phyloP scores from a whole-genome alignment of 2,113 vertebrate species.

The Ophthalmolycus amberensis region DNA sequence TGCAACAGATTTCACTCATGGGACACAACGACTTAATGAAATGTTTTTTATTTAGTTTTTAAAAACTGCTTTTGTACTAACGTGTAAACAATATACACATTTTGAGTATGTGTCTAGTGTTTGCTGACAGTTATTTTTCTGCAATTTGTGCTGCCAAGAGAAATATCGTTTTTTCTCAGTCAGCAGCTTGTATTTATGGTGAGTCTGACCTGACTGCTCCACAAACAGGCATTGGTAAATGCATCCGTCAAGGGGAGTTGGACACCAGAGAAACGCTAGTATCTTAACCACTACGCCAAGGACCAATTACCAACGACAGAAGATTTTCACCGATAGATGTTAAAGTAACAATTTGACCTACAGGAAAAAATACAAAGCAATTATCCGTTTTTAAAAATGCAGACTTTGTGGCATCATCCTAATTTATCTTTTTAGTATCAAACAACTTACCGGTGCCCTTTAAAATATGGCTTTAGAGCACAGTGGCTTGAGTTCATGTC shows the following conservation, averaged over 20 bases:
- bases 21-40: background rate
- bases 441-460: background rate
- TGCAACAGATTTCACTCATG: background rate
- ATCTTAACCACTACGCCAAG: background rate
- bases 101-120: background rate
- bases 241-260: background rate
- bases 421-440: background rate
- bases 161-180: background rate
- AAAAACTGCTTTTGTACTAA: background rate
- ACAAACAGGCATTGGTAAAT: background rate
- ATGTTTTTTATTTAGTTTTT: background rate
- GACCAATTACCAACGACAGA: background rate
- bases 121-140: slow-evolving; percentile 7
- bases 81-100: background rate
- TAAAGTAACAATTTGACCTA: too few species aligned
- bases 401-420: background rate
- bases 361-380: background rate
- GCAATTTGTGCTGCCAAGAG: slow-evolving; percentile 1
- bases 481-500: background rate
- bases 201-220: background rate
- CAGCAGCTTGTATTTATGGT: slow-evolving; percentile 25
- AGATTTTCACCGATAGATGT: background rate
- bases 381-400: background rate
- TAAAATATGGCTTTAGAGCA: background rate
- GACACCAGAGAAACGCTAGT: background rate